These are phyloP conservation scores for Mesocricetus auratus DNA, from an alignment of 2,113 vertebrate species.

Conservation along the genomic window DNA sequence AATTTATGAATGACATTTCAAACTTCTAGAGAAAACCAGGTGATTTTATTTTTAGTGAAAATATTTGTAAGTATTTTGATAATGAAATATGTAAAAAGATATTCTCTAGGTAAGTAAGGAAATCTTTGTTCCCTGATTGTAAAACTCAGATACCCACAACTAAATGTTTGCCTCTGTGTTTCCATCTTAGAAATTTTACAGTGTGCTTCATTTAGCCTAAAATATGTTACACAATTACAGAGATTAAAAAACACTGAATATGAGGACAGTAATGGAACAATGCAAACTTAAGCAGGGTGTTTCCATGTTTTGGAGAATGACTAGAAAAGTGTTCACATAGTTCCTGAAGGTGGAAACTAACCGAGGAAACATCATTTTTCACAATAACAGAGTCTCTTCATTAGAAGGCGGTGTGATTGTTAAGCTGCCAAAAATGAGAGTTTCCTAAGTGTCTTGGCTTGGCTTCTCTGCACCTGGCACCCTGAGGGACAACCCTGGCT, in stretches of 20 bases:
- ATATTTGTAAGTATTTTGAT: background rate
- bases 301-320: background rate
- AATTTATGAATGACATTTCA: background rate
- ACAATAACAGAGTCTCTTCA: background rate
- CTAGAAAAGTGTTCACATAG: background rate
- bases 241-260: background rate
- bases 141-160: background rate
- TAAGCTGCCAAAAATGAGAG: slow-evolving; percentile 2
- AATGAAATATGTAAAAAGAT: background rate
- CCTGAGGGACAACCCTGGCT: too few relatives aligned
- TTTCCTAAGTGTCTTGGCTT: background rate
- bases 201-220: slow-evolving; percentile 18
- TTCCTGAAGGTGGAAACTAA: slow-evolving; percentile 1
- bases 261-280: background rate
- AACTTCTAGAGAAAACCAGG: background rate
- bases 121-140: background rate
- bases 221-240: background rate
- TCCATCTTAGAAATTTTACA: background rate
- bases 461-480: background rate
- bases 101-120: background rate
- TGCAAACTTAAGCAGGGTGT: background rate
- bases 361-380: background rate
- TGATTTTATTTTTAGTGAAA: slow-evolving; percentile 10
- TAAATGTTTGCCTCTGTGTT: background rate
- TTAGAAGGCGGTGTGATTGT: background rate